Evolutionary conservation across 1,140 invertebrate species (phyloP), one percentile per base, ranked within the genome.

Genomic region (Ceratina japonica): DNA sequence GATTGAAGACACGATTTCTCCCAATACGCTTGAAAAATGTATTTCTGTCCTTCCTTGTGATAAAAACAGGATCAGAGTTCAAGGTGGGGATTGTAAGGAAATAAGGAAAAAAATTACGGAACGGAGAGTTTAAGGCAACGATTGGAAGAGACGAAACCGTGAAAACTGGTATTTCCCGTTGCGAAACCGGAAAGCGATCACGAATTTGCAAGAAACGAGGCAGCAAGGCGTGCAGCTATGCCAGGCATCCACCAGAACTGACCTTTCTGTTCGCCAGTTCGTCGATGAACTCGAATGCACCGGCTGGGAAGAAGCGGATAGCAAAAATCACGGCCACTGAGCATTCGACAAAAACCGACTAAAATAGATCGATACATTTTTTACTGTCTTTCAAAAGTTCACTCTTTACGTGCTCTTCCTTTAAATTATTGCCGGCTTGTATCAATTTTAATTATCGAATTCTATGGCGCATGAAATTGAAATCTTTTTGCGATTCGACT

Each of bases 211-310:
- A 65, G 51, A 24, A 69, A 65, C 70, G 77, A 63, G 52, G 52
- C 37, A 61, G 51, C 51, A 52, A 49, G 18, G 27, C 54, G 22
- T 64, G 71, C 54, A 59, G 74, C 73, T 71, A 81, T 76, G 72
- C 22, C 66, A 22, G 37, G 66, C 54, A 84, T 84, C 54, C 82
- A 51, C 52, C 68, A 76, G 63, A 80, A 80, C 78, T 84, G 83
- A 84, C 83, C 83, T 84, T 73, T 80, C 77, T 31, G 72, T 62
- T 70, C 49, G 72, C 62, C 71, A 71, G 31, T 74, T 56, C 59
- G 27, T 58, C 54, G 56, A 12, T 72, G 79, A 83, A 80, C 76
- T 70, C 1, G n/a, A 71, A 22, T 73, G 58, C 64, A 73, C 31
- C 22, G 59, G 49, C 54, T 44, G 51, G 44, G 64, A 61, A 64